Conservation (phyloP, 2,797 vertebrate species). For the Anguilla anguilla region DNA sequence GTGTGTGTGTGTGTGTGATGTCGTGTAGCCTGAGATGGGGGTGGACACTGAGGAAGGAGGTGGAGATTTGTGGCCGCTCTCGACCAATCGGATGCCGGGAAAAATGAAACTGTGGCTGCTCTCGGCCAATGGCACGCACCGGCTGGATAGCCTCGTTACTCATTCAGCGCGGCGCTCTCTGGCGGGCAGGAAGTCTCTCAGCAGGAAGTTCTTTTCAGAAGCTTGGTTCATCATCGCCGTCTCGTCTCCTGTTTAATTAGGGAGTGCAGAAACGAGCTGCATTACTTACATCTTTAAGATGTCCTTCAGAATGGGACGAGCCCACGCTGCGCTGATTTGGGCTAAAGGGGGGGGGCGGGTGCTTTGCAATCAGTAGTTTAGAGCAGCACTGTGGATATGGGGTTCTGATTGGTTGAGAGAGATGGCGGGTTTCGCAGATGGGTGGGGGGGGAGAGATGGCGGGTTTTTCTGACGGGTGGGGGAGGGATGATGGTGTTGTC, state of each 20-base stretch:
- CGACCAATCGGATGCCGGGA: neutral
- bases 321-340: too few species aligned
- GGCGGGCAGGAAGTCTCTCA: neutral
- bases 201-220: neutral
- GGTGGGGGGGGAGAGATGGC: neutral
- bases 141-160: neutral
- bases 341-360: neutral
- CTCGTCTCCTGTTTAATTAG: neutral
- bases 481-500: neutral
- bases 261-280: too few species aligned
- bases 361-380: neutral
- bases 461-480: neutral
- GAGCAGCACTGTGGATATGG: neutral
- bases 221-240: slow-evolving; percentile 1
- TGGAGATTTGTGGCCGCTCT: too few species aligned
- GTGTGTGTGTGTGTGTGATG: too few species aligned
- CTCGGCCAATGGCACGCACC: neutral
- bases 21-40: too few species aligned
- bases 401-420: neutral
- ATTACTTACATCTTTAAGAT: neutral
- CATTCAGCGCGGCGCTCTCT: neutral
- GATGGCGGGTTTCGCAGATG: neutral
- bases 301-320: slow-evolving; percentile 6
- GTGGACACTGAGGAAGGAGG: too few species aligned
- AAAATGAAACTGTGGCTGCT: neutral